Percentiles rank a stretch among this genome's conserved stretches.
Evolutionary conservation across 1,140 invertebrate species (phyloP).

Genomic region (Calephelis nemesis): DNA sequence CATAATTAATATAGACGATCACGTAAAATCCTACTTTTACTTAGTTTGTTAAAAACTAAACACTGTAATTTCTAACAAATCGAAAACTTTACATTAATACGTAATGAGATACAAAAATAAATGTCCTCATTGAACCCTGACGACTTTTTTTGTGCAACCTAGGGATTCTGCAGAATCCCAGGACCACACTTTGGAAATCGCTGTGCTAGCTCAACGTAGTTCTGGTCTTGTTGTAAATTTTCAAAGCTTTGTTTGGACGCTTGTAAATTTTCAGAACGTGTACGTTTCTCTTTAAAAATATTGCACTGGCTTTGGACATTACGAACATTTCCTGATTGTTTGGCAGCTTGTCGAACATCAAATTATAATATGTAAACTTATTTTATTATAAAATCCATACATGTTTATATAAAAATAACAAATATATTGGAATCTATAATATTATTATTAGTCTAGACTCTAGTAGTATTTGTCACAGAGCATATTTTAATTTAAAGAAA

Average conservation of each 20-base stretch:
- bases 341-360: neutral
- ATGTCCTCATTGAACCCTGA: too few species aligned
- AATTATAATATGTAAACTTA: too few species aligned
- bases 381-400: neutral
- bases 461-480: too few species aligned
- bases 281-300: neutral
- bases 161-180: too few species aligned
- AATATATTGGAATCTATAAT: neutral
- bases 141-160: too few species aligned
- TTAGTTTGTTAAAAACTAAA: too few species aligned
- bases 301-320: neutral
- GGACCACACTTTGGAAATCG: neutral
- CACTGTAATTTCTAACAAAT: too few species aligned
- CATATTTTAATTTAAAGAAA: too few species aligned
- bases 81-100: too few species aligned
- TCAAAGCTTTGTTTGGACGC: neutral
- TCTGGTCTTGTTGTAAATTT: neutral
- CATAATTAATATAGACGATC: too few species aligned
- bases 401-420: neutral
- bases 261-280: slow-evolving; percentile 2
- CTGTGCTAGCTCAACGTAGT: neutral
- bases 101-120: too few species aligned
- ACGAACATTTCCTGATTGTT: neutral
- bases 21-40: too few species aligned
- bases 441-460: neutral